Conservation (phyloP, 2,797 vertebrate genomes). For the Clarias laeviceps region DNA sequence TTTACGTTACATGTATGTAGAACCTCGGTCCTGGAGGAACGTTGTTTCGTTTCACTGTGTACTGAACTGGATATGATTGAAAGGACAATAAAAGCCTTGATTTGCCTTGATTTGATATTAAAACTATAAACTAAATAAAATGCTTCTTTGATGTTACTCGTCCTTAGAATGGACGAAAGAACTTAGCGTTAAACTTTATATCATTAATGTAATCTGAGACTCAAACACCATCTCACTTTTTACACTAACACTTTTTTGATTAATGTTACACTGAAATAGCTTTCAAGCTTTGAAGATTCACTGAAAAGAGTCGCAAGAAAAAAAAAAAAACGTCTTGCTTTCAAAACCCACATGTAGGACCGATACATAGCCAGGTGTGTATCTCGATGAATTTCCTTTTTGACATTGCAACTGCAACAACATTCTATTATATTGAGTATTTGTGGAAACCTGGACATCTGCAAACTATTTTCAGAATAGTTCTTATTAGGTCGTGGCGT, state of each 20-base stretch:
- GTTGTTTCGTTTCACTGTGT: too few species aligned
- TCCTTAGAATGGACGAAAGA: not conserved
- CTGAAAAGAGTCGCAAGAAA: not conserved
- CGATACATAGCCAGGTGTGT: not conserved
- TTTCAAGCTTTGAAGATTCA: not conserved
- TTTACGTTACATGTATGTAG: too few species aligned
- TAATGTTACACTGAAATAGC: not conserved
- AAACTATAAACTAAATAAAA: not conserved
- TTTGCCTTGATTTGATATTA: not conserved
- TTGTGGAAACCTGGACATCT: not conserved
- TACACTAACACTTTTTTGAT: not conserved
- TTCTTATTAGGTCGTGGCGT: not conserved
- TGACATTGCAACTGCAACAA: not conserved
- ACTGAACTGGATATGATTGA: too few species aligned
- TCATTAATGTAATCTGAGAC: not conserved
- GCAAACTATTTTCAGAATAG: not conserved
- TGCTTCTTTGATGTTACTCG: not conserved
- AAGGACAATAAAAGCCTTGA: too few species aligned
- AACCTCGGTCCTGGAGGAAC: too few species aligned
- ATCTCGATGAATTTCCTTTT: not conserved
- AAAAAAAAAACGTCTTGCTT: not conserved
- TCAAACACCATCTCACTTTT: not conserved
- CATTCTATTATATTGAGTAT: not conserved
- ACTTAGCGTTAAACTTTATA: not conserved
- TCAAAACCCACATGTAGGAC: not conserved